Base-by-base conservation (phyloP, 2,113 vertebrate genomes). In the Etheostoma cragini region DNA sequence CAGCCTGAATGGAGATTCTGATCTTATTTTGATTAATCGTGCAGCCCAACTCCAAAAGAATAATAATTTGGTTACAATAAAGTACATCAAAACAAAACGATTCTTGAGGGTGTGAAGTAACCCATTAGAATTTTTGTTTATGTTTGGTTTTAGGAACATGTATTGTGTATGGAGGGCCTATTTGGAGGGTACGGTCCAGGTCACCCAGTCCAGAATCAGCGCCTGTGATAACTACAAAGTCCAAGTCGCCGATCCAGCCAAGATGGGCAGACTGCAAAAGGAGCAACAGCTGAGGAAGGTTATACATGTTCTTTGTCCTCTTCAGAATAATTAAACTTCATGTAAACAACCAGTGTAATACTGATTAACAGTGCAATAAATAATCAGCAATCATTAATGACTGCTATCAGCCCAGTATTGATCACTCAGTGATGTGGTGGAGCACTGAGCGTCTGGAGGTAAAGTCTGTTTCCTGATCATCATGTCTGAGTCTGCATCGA, bases 231-330 rank as follows among this genome's bases (percentile, higher is more conserved):
- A 96, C 92, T 99, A 98, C 88, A 98, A 96, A 85, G 96, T 95
- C 81, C 93, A 97, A 63, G 96, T 99, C 65, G 96, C 95, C 0
- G 98, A 99, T 46, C 97, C 97, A 22, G 96, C 96, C 87, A 97
- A 98, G 90, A 96, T 89, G 0, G 96, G 96, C 17, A 89, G 96
- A 82, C 93, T 95, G 80, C 97, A 97, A 87, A 99, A 99, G 93
- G 98, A 99, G 17, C 97, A 97, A 88, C 97, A 98, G 83, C 93
- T 99, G 78, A 97, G 97, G 89, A 97, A 96, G 97, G 98, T 99
- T 89, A 72, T 1, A 24, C 30, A 19, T 26, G 33, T 16, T 56
- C 63, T 38, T 24, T 58, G 38, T 50, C 50, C 58, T 63, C 5
- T 21, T 65, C 22, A 53, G 4, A 49, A 13, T 49, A 0, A 45